These are phyloP conservation scores for Ceratina calcarata DNA, from an alignment of 1,140 invertebrate genomes.

Conservation along the genomic window DNA sequence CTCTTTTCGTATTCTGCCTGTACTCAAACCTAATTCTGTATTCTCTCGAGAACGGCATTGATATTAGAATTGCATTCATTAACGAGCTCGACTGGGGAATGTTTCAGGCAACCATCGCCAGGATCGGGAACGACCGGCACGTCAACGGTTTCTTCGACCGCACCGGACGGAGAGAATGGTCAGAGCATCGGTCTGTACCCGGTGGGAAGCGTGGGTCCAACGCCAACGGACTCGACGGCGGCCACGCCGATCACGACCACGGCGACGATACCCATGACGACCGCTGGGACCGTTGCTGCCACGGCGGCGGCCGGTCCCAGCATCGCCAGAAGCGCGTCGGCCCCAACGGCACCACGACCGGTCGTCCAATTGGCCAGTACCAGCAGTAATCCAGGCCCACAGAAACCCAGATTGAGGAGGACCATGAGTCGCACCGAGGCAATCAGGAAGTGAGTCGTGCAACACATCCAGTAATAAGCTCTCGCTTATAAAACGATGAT, in stretches of 20 bases:
- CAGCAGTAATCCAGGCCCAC: slow-evolving; percentile 71
- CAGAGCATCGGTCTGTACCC: slow-evolving; percentile 71
- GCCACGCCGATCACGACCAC: slow-evolving; percentile 67
- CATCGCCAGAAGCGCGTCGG: slow-evolving; percentile 74
- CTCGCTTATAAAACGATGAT: too few relatives aligned
- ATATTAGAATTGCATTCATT: not conserved
- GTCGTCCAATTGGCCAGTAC: slow-evolving; percentile 61
- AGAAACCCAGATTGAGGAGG: slow-evolving; percentile 73
- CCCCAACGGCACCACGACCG: slow-evolving; percentile 71
- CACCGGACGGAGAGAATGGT: slow-evolving; percentile 68
- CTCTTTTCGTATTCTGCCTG: too few relatives aligned
- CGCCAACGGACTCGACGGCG: slow-evolving; percentile 71
- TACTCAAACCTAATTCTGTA: not conserved
- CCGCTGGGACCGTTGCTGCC: slow-evolving; percentile 27
- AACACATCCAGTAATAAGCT: not conserved
- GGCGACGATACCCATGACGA: slow-evolving; percentile 50
- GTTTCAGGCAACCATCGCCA: slow-evolving; percentile 77
- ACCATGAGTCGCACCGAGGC: slow-evolving; percentile 76
- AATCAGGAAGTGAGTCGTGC: slow-evolving; percentile 72
- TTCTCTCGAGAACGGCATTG: not conserved
- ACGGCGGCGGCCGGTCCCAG: slow-evolving; percentile 57
- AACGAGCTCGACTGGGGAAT: not conserved
- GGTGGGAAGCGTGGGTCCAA: slow-evolving; percentile 61
- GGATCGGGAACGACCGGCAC: slow-evolving; percentile 75
- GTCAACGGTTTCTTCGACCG: slow-evolving; percentile 74